Evolutionary conservation across 2,797 vertebrate species (phyloP).

Genomic region (Leptoclinus maculatus): DNA sequence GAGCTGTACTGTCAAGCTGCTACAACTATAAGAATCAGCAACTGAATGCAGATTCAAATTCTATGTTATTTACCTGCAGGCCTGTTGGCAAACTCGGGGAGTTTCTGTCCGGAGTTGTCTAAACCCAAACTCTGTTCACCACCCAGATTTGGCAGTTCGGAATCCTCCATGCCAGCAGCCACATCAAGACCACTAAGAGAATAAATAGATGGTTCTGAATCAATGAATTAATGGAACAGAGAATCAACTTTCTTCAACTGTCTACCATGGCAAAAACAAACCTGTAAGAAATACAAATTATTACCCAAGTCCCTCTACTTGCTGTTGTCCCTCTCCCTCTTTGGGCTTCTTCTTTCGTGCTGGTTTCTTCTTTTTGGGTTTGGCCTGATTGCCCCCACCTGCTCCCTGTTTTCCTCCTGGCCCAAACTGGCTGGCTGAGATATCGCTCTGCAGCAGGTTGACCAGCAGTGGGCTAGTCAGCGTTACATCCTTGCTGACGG

Average conservation of each 20-base stretch:
- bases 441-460: constrained; percentile 98
- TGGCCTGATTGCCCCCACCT: constrained; percentile 88
- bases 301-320: constrained; percentile 92
- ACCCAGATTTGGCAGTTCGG: constrained; percentile 88
- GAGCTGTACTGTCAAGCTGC: neutral
- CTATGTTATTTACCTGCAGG: constrained; percentile 83
- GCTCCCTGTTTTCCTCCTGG: constrained; percentile 94
- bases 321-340: constrained; percentile 86
- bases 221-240: neutral
- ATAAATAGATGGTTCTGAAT: constrained; percentile 11
- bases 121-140: constrained; percentile 90
- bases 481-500: constrained; percentile 96
- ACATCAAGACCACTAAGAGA: constrained; percentile 86
- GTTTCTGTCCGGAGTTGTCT: constrained; percentile 90
- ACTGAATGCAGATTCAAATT: neutral
- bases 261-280: constrained; percentile 4
- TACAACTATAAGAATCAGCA: neutral
- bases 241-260: neutral
- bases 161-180: constrained; percentile 89
- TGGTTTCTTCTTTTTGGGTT: constrained; percentile 99
- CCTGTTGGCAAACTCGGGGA: constrained; percentile 91
- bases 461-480: constrained; percentile 96
- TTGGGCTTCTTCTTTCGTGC: constrained; percentile 96
- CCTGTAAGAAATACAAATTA: constrained; percentile 39
- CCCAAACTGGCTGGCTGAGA: constrained; percentile 97